Evolutionary conservation across 1,140 invertebrate species (phyloP).

Genomic region (Euwallacea fornicatus): DNA sequence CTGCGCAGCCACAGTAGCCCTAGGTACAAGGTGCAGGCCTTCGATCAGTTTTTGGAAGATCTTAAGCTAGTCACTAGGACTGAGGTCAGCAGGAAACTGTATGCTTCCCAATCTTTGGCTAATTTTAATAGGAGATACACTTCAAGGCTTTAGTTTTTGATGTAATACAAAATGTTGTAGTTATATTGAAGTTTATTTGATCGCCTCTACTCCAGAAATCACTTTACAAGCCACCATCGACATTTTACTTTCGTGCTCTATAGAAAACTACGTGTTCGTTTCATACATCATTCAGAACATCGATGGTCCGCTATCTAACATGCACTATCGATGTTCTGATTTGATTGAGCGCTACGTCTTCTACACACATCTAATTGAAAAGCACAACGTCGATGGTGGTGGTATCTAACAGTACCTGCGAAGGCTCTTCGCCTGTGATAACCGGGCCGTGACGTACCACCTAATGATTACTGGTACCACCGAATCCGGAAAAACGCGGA

Average conservation of each 20-base stretch:
- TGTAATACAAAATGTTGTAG: not conserved
- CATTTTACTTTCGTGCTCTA: no score
- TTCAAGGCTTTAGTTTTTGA: conserved; percentile 9
- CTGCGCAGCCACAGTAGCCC: conserved; percentile 66
- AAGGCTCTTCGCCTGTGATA: conserved; percentile 30
- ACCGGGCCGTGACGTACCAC: conserved; percentile 32
- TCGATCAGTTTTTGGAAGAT: conserved; percentile 44
- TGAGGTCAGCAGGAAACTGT: conserved; percentile 46
- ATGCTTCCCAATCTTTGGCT: conserved; percentile 44
- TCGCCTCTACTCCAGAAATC: no score
- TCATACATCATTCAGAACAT: no score
- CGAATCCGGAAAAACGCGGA: conserved; percentile 36
- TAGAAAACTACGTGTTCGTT: no score
- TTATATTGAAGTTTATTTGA: not conserved
- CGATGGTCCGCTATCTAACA: no score
- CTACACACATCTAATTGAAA: no score
- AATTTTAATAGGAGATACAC: conserved; percentile 46
- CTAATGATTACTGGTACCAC: conserved; percentile 3
- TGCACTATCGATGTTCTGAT: no score
- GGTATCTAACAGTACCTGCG: conserved; percentile 32
- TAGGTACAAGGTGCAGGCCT: conserved; percentile 43
- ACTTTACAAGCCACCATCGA: no score
- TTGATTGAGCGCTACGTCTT: no score
- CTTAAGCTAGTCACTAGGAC: conserved; percentile 46
- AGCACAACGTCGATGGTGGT: conserved; percentile 1